Percentiles rank a stretch among this genome's conserved stretches.
Conservation (phyloP, 1,140 invertebrate genomes). For the Drosophila ohnishii region DNA sequence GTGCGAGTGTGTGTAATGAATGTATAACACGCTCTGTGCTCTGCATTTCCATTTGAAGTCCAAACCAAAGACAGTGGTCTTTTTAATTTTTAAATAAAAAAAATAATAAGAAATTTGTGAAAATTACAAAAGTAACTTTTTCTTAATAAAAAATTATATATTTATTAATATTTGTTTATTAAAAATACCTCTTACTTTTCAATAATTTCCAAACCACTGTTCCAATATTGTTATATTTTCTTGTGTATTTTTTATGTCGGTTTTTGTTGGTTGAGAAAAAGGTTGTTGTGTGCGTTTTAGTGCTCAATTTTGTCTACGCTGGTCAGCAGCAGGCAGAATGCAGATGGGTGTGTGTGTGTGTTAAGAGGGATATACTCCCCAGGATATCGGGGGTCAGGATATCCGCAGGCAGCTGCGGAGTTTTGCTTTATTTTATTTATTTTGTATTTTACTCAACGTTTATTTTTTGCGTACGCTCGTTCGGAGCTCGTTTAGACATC, state of each 20-base stretch:
- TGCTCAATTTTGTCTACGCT: conserved; percentile 50
- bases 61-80: not conserved
- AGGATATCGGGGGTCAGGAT: conserved; percentile 8
- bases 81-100: not conserved
- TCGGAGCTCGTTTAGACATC: conserved; percentile 76
- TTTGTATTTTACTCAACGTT: conserved; percentile 39
- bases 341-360: conserved; percentile 23
- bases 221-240: not conserved
- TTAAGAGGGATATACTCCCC: conserved; percentile 6
- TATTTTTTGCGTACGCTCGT: conserved; percentile 62
- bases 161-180: not conserved
- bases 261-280: conserved; percentile 11
- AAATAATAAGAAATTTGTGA: too few relatives aligned
- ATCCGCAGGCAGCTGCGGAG: conserved; percentile 31
- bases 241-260: not conserved
- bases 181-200: not conserved
- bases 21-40: conserved; percentile 39
- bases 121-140: too few relatives aligned
- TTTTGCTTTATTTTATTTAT: conserved; percentile 62
- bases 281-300: conserved; percentile 51
- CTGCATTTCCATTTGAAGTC: conserved; percentile 22
- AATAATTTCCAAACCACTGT: not conserved
- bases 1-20: conserved; percentile 37
- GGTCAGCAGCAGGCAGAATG: conserved; percentile 47
- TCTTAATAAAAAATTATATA: not conserved